Evolutionary conservation across 2,113 vertebrate species (phyloP).

Genomic region (Oncorhynchus clarkii): DNA sequence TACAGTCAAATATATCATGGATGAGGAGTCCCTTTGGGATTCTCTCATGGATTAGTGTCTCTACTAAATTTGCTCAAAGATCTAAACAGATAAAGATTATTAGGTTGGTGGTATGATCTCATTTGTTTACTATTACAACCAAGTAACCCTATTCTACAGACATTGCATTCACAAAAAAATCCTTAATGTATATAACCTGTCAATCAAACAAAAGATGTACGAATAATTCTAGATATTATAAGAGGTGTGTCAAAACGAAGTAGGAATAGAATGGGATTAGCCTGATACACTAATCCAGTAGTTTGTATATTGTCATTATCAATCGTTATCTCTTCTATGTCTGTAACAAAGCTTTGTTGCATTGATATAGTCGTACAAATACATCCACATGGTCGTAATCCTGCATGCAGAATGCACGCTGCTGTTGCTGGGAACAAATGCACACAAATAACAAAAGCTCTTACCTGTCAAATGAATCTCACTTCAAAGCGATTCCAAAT

Average conservation of each 20-base stretch:
- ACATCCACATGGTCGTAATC: no score
- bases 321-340: no score
- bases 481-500: slow-evolving; percentile 41
- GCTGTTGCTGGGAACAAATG: background rate
- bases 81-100: no score
- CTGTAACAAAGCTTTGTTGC: no score
- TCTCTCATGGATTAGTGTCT: no score
- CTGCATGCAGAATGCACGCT: no score
- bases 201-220: background rate
- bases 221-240: background rate
- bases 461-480: slow-evolving; percentile 55
- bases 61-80: no score
- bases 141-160: background rate
- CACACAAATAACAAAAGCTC: slow-evolving; percentile 5
- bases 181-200: background rate
- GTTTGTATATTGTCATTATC: no score
- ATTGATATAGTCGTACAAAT: no score
- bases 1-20: no score
- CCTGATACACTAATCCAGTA: background rate
- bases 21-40: no score
- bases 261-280: background rate
- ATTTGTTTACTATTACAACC: background rate
- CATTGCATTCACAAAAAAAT: background rate
- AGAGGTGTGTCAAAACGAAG: background rate
- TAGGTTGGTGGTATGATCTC: no score